These are phyloP conservation scores for Drosophila longiperda DNA, from an alignment of 2,888 invertebrate genomes.

Conservation along the genomic window DNA sequence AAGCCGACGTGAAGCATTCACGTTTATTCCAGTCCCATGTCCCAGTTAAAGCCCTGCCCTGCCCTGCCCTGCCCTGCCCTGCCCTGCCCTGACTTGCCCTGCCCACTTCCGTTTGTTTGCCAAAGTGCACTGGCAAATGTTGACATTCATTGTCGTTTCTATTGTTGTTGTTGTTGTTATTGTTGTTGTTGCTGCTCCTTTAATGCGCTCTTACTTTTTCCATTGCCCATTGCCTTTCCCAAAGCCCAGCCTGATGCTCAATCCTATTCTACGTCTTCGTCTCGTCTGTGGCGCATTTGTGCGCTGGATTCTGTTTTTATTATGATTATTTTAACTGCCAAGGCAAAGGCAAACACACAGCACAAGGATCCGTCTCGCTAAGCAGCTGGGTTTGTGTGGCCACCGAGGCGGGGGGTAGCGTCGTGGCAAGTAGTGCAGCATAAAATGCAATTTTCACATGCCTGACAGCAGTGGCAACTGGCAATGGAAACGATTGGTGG, in stretches of 20 bases:
- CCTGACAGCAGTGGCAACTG: slow-evolving; percentile 55
- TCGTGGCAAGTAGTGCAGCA: slow-evolving; percentile 48
- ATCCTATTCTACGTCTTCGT: slow-evolving; percentile 27
- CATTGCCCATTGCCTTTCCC: slow-evolving; percentile 2
- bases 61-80: not conserved
- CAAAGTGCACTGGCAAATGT: slow-evolving; percentile 77
- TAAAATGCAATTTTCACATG: slow-evolving; percentile 75
- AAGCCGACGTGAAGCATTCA: slow-evolving; percentile 61
- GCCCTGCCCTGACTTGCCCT: not conserved
- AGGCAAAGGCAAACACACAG: slow-evolving; percentile 67
- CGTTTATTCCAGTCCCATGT: slow-evolving; percentile 33
- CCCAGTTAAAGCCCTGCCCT: slow-evolving; percentile 25
- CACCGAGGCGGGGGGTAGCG: slow-evolving; percentile 3
- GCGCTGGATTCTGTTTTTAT: slow-evolving; percentile 75
- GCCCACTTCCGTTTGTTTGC: slow-evolving; percentile 41
- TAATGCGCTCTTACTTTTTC: slow-evolving; percentile 52
- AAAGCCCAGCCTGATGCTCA: slow-evolving; percentile 22
- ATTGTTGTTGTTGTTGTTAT: not conserved
- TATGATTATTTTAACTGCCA: slow-evolving; percentile 78
- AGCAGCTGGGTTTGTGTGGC: slow-evolving; percentile 12
- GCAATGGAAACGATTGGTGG: slow-evolving; percentile 15
- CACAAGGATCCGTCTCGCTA: slow-evolving; percentile 32
- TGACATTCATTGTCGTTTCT: slow-evolving; percentile 65
- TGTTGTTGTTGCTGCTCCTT: slow-evolving; percentile 16
- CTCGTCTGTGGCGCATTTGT: slow-evolving; percentile 50